Base-by-base conservation (phyloP, 1,140 invertebrate genomes). In the Mamestra configurata region DNA sequence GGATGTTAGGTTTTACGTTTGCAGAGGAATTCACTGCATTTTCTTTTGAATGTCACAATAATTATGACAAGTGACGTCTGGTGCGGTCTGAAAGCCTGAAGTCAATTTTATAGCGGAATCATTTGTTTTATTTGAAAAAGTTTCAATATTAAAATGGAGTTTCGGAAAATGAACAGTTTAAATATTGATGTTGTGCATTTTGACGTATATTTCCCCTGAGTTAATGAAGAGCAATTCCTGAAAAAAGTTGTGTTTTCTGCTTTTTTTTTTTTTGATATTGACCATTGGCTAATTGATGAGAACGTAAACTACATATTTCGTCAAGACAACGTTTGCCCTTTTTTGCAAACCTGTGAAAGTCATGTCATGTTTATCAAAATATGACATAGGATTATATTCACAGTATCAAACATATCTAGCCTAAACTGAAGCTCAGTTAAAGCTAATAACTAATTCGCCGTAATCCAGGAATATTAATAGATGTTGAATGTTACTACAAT, bases 1-100 rank as follows among this genome's bases (percentile, higher is more conserved):
- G 31, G 31, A 55, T 31, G 6, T 3, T 20, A 27, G 22, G 51
- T 11, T 76, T n/a, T 43, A 64, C 68, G 43, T 51, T 79, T 73
- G 78, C 77, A 49, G 22, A 57, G 64, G 72, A 79, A 83, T 86
- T 81, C 49, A 73, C 79, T 81, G 80, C 80, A 81, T 79, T 86
- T 86, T 83, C 81, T 75, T 81, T 84, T 78, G 53, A 75, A 75
- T 59, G 71, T 75, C 71, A 75, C 53, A 75, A 75, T 75, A 75
- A 75, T 75, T 75, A 75, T 76, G 73, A 64, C 55, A 76, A 76
- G 57, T 76, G 73, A 76, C 55, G 73, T 76, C 73, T 76, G 73
- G 37, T 61, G 55, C 57, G 73, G 55, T 49, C 15, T 31, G 40
- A 76, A 24, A 61, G 55, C 13, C 57, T 24, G 40, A 49, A 76